Conservation (phyloP, 2,797 vertebrate species). For the Diglossa cyanea region DNA sequence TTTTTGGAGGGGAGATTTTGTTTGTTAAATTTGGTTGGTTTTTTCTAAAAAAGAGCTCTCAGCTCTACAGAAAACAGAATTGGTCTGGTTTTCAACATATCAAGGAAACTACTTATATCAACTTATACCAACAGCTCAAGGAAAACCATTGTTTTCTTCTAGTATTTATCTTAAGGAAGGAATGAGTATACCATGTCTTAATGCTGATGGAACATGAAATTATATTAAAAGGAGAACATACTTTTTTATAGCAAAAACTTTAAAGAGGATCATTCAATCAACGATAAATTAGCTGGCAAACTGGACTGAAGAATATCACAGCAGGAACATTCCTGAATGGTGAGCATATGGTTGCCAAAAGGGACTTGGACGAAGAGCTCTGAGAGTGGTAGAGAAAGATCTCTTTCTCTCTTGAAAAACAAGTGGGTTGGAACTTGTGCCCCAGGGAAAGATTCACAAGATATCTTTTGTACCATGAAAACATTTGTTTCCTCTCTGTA, state of each 20-base stretch:
- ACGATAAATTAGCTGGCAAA: not conserved
- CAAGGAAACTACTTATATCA: not conserved
- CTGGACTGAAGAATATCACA: not conserved
- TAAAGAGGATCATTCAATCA: not conserved
- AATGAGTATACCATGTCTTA: not conserved
- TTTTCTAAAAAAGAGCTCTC: not conserved
- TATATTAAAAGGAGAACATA: not conserved
- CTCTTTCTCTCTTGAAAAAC: constrained; percentile 2
- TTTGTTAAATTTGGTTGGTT: not conserved
- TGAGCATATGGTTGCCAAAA: not conserved
- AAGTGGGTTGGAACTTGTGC: not conserved
- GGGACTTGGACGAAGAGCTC: not conserved
- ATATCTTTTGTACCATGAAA: not conserved
- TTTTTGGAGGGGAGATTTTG: fast-evolving
- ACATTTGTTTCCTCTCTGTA: constrained; percentile 22
- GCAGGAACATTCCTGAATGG: not conserved
- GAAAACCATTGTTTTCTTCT: not conserved
- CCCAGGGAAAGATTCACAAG: not conserved
- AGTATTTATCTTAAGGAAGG: not conserved
- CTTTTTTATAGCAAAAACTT: not conserved
- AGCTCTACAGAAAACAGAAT: not conserved
- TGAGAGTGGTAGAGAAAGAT: not conserved
- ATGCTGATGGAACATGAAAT: not conserved
- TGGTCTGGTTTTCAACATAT: not conserved
- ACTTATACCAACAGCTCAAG: not conserved